A percentile compares a stretch with the other conserved stretches of the same genome.
These are phyloP conservation scores for Telmatochromis sp. DNA, from an alignment of 2,113 vertebrate genomes.

Conservation along the genomic window DNA sequence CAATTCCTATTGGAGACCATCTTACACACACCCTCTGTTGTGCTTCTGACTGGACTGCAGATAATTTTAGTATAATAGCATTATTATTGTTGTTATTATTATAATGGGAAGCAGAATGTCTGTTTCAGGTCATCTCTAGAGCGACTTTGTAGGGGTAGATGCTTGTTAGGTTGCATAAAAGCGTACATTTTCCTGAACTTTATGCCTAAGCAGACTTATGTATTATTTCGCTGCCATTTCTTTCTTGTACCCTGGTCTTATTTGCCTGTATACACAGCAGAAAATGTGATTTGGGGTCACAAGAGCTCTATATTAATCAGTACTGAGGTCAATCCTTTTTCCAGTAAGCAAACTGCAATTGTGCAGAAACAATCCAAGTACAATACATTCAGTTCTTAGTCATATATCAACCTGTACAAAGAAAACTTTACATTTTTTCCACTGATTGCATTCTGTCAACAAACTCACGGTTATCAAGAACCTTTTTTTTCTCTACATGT, in stretches of 20 bases:
- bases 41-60: background rate
- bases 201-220: background rate
- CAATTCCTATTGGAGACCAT: background rate
- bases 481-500: background rate
- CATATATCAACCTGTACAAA: constrained; percentile 9
- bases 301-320: background rate
- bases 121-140: background rate
- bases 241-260: background rate
- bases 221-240: background rate
- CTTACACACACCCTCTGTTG: background rate
- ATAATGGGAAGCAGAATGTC: background rate
- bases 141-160: background rate
- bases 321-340: background rate
- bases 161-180: background rate
- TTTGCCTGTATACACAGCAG: constrained; percentile 54
- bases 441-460: background rate
- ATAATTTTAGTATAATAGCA: background rate
- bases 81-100: background rate
- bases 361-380: constrained; percentile 45
- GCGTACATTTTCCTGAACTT: background rate
- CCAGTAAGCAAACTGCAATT: constrained; percentile 20
- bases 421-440: background rate
- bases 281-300: constrained; percentile 17
- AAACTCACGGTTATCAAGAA: background rate
- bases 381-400: constrained; percentile 60